Evolutionary conservation across 2,113 vertebrate genomes (phyloP).

Genomic region (Charadrius vociferus): DNA sequence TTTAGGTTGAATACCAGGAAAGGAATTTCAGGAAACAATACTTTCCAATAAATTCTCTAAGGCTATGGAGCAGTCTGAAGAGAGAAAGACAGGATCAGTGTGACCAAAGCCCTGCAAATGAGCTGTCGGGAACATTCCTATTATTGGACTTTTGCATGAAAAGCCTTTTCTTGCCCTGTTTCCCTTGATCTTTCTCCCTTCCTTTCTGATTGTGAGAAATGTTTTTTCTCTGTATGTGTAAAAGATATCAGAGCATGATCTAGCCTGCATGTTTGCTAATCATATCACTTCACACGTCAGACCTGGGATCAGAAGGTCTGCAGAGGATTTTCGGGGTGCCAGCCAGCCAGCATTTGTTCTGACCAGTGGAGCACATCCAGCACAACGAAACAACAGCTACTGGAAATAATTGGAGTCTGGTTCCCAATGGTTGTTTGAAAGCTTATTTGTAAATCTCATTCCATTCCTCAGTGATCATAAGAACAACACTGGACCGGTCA

Average conservation of each 20-base stretch:
- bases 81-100: neutral
- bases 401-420: neutral
- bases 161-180: neutral
- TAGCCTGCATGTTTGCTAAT: neutral
- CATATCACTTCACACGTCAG: neutral
- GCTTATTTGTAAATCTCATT: neutral
- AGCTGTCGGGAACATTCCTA: neutral
- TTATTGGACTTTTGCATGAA: neutral
- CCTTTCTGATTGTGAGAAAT: neutral
- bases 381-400: neutral
- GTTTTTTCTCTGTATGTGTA: fast-evolving
- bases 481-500: neutral
- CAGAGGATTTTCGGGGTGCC: neutral
- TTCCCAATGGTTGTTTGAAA: neutral
- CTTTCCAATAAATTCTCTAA: conserved; percentile 7
- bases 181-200: neutral
- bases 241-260: neutral
- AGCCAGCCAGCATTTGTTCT: neutral
- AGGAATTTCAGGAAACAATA: conserved; percentile 31
- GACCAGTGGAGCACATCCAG: neutral
- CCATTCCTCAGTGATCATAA: neutral
- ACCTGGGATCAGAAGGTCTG: neutral
- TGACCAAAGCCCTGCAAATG: neutral
- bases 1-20: conserved; percentile 29
- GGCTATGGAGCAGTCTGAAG: neutral